phyloP scores from a whole-genome alignment of 2,797 vertebrate species.

The Ficedula albicollis region DNA sequence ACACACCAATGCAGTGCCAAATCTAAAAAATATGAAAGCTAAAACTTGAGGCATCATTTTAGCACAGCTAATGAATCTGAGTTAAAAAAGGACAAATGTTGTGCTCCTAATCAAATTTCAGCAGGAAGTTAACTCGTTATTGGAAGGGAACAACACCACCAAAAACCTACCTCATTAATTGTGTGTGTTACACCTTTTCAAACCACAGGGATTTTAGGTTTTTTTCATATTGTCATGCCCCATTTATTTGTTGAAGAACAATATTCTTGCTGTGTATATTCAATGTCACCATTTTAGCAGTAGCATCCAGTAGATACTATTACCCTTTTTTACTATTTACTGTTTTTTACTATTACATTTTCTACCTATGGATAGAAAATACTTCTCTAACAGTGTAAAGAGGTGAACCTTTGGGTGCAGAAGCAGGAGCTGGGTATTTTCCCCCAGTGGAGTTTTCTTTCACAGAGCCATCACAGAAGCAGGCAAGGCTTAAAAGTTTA shows the following conservation, averaged over 20 bases:
- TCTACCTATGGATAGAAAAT: background rate
- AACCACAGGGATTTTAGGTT: background rate
- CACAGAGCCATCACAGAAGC: background rate
- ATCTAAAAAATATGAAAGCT: too few species aligned
- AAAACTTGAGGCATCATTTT: too few species aligned
- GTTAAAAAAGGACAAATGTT: background rate
- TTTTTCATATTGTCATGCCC: background rate
- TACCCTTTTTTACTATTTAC: too few species aligned
- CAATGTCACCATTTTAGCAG: background rate
- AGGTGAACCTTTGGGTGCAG: background rate
- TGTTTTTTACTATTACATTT: too few species aligned
- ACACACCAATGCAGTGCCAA: too few species aligned
- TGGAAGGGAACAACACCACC: background rate
- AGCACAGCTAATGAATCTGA: background rate
- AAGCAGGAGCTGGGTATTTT: background rate
- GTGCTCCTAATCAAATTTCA: background rate
- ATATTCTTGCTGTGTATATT: background rate
- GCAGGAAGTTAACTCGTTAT: background rate
- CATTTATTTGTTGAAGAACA: background rate
- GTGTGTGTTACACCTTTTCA: background rate
- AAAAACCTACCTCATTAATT: background rate
- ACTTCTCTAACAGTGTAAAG: background rate
- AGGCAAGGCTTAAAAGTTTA: background rate
- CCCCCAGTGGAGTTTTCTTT: background rate
- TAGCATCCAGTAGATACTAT: background rate